Evolutionary conservation across 2,113 vertebrate genomes (phyloP), one percentile per base, ranked within the genome.

Genomic region (Oostethus manadensis): DNA sequence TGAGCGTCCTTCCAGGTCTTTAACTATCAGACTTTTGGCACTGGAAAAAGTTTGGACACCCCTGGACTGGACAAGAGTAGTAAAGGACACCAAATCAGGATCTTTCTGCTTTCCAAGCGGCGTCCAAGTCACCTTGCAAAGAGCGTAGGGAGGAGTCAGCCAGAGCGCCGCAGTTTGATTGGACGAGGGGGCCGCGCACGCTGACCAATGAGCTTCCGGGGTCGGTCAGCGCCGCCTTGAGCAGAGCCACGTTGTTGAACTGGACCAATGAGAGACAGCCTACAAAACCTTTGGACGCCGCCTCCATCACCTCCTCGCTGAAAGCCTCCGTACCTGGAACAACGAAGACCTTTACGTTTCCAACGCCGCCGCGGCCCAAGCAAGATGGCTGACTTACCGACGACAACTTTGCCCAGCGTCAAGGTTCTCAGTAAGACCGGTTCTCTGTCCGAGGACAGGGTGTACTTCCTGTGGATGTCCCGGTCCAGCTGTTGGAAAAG

Each of bases 231-330:
- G 93, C 97, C 1, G 91, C 93, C 81, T 99, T 99, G 68, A 99
- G 78, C 0, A 96, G 95, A 1, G 94, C 89, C 1, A 93, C 73
- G 1, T 95, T 90, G 51, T 99, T 98, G 82, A 97, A 97, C 74
- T 93, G 94, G 4, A 99, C 93, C 1, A 95, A 93, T 17, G 97
- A 95, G 22, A 99, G 86, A 78, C 97, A 99, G 61, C 97, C 97
- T 1, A 88, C 60, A 73, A 99, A 99, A 16, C 97, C 96, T 33
- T 89, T 70, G 0, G 68, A 71, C 10, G 93, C 95, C 0, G 92
- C 94, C 58, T 85, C 88, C 22, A 78, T 77, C 22, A 96, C 88
- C 57, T 96, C 94, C 47, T 91, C 77, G 51, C 91, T 87, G 61
- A 92, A 67, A 11, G 73, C 66, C 35, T 87, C 84, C 71, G 63